Evolutionary conservation across 2,797 vertebrate species (phyloP), one percentile per base, ranked within the genome.

Genomic region (Pelobates cultripes): DNA sequence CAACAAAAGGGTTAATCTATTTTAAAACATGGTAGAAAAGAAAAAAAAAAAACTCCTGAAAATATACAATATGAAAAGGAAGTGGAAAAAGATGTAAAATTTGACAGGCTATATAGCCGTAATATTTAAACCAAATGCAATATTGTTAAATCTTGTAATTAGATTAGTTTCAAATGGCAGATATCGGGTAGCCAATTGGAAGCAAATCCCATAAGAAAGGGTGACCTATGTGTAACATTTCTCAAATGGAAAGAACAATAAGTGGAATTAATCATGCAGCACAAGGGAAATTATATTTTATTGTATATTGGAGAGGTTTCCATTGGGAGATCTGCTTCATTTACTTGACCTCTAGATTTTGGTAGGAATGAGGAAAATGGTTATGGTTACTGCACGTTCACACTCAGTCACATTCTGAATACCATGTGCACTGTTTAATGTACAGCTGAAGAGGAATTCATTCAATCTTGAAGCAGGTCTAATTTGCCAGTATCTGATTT

Each of bases 181-280:
- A 43, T 57, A 40, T 77, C 14, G 73, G 73, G 53, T 42, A 44
- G 47, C 13, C 61, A 73, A 41, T 72, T 72, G 69, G n/a, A 82
- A 67, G 70, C 43, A 53, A 82, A 77, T 82, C 80, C 74, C 80
- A 71, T 3, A 82, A 82, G 80, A 71, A 72, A 72, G 53, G 63
- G 10, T 77, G 80, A 77, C 80, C 80, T 82, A 77, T 82, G 55
- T 82, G 13, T 77, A 82, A 73, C 80, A 72, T 82, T 82, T 82
- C 51, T 14, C 70, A 57, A 68, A 77, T 60, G 42, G 70, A 28
- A 57, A 17, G 17, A 73, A 73, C 64, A 77, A 68, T 82, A 82
- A 73, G 61, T 28, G 28, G 69, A 68, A 42, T 82, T 73, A 73
- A 78, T 82, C 75, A 82, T 73, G 81, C 76, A 70, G 63, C 55